These are phyloP conservation scores for Pachypeltis micranthus DNA, from an alignment of 1,140 invertebrate species.

Conservation along the genomic window DNA sequence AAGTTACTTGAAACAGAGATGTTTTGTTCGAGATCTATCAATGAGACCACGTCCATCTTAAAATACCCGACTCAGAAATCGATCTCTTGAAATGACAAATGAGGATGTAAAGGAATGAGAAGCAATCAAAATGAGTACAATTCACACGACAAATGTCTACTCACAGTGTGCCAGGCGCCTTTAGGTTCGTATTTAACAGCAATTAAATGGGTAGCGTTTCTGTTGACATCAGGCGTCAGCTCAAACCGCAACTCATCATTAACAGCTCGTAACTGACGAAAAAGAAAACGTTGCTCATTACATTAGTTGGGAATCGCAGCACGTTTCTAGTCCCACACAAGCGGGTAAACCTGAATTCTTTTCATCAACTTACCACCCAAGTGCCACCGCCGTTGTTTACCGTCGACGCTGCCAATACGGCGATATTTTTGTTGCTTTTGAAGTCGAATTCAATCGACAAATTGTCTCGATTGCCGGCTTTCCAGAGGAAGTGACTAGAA, in stretches of 20 bases:
- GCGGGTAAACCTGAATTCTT: no score
- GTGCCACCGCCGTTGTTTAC: conserved; percentile 57
- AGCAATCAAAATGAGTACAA: no score
- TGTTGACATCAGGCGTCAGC: conserved; percentile 52
- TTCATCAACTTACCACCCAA: conserved; percentile 65
- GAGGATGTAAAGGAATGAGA: no score
- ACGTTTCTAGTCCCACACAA: no score
- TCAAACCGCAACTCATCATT: conserved; percentile 74
- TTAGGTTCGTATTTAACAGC: conserved; percentile 63
- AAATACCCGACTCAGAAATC: no score
- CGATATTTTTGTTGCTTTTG: conserved; percentile 68
- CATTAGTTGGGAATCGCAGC: no score
- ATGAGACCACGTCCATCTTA: no score
- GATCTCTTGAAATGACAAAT: no score
- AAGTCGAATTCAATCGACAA: conserved; percentile 78
- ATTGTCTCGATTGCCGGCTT: conserved; percentile 52
- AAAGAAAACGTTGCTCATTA: conserved; percentile 7
- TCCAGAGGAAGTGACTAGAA: conserved; percentile 76
- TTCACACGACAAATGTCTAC: no score
- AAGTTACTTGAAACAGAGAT: no score
- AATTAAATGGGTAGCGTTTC: conserved; percentile 60
- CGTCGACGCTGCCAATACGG: conserved; percentile 72
- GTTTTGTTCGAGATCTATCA: no score
- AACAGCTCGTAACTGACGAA: conserved; percentile 52
- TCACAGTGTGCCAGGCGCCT: conserved; percentile 43